These are phyloP conservation scores for Callyntrura sp. DNA, from an alignment of 2,888 invertebrate genomes.

Conservation along the genomic window DNA sequence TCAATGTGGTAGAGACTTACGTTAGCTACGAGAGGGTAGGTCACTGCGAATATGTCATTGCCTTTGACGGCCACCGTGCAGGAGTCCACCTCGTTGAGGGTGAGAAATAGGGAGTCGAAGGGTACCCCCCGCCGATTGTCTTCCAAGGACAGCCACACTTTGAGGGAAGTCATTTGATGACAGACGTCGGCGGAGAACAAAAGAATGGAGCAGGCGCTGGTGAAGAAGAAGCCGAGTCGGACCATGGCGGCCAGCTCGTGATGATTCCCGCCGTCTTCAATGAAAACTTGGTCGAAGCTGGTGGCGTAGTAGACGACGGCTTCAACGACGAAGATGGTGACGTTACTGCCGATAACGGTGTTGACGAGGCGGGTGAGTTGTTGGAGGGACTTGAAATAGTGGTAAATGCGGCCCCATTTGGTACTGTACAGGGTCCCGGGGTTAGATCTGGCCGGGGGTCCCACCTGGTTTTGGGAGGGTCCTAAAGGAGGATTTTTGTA, in stretches of 20 bases:
- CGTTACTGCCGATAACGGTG: constrained; percentile 1
- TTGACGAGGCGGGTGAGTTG: constrained; percentile 4
- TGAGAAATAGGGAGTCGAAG: background rate
- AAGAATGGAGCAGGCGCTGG: background rate
- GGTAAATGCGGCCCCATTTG: constrained; percentile 8
- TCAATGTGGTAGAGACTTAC: too few species aligned
- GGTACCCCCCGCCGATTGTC: background rate
- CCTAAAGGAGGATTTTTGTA: too few species aligned
- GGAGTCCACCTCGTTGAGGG: constrained; percentile 38
- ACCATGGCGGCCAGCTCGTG: constrained; percentile 9
- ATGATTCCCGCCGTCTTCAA: background rate
- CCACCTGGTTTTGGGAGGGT: background rate
- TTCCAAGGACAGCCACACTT: constrained; percentile 28
- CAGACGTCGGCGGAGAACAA: constrained; percentile 23
- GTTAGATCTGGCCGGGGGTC: background rate
- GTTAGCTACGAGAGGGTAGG: constrained; percentile 27
- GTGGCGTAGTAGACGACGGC: constrained; percentile 28
- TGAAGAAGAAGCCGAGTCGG: background rate
- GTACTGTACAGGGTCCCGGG: background rate
- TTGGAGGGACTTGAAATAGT: background rate
- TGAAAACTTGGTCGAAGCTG: constrained; percentile 19
- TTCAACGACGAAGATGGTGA: constrained; percentile 31
- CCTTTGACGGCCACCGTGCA: constrained; percentile 10
- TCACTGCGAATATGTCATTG: constrained; percentile 12
- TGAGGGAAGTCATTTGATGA: constrained; percentile 31